Evolutionary conservation across 1,140 invertebrate species (phyloP).

Genomic region (Cheumatopsyche charites): DNA sequence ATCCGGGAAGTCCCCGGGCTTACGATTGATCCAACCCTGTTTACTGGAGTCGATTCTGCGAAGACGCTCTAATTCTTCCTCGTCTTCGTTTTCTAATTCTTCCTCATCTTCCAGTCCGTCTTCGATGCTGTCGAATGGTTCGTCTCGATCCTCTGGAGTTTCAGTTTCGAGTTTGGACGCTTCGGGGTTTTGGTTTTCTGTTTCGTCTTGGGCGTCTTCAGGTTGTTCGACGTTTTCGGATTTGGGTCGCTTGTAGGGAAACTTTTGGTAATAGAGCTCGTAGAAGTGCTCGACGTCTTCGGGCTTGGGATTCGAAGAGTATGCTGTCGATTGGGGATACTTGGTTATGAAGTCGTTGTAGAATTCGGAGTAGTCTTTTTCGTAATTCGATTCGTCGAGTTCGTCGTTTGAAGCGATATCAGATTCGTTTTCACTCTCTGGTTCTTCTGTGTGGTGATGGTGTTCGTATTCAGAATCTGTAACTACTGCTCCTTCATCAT

Average conservation of each 20-base stretch:
- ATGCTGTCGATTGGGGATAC: neutral
- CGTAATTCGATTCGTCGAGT: neutral
- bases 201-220: neutral
- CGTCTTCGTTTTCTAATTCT: neutral
- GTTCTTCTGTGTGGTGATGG: too few relatives aligned
- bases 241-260: neutral
- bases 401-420: too few relatives aligned
- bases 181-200: neutral
- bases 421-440: too few relatives aligned
- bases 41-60: neutral
- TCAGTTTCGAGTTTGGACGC: slow-evolving; percentile 1
- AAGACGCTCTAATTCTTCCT: neutral
- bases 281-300: slow-evolving; percentile 11
- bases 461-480: too few relatives aligned
- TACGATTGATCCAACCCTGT: slow-evolving; percentile 24
- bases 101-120: neutral
- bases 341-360: neutral
- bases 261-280: neutral
- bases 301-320: neutral
- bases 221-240: neutral
- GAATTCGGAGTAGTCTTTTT: neutral
- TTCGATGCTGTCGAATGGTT: neutral
- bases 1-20: neutral
- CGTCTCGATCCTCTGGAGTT: neutral
- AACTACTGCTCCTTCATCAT: too few relatives aligned